These are phyloP conservation scores for Chironomus tepperi DNA, from an alignment of 1,140 invertebrate genomes.

Conservation along the genomic window DNA sequence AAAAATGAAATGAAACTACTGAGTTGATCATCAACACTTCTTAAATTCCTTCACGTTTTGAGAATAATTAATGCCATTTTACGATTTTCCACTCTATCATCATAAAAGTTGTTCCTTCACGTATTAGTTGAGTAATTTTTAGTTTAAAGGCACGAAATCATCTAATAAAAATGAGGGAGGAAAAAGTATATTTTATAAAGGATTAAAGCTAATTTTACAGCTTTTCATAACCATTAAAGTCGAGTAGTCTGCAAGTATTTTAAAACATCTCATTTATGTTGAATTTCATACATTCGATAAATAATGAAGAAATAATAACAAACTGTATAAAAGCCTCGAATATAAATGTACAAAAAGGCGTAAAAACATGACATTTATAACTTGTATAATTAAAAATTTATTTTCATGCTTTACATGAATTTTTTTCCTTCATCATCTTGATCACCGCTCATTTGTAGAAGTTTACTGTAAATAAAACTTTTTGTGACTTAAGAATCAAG, in stretches of 20 bases:
- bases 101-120: too few species aligned
- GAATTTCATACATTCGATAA: background rate
- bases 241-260: background rate
- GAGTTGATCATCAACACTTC: background rate
- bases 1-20: background rate
- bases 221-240: background rate
- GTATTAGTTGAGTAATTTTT: too few species aligned
- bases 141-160: too few species aligned
- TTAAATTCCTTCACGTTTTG: background rate
- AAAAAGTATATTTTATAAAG: background rate
- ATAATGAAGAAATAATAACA: background rate
- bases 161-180: too few species aligned
- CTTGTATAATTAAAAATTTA: constrained; percentile 10
- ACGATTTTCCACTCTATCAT: too few species aligned
- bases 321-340: background rate
- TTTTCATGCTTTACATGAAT: background rate
- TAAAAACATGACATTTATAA: constrained; percentile 14
- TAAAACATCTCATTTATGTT: background rate
- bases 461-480: too few species aligned
- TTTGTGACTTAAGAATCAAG: too few species aligned
- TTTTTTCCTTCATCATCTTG: too few species aligned
- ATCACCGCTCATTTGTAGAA: too few species aligned
- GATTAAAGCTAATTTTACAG: background rate
- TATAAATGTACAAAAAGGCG: background rate
- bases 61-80: too few species aligned